Conservation (phyloP, 2,888 invertebrate genomes). For the Bellardia pandia region DNA sequence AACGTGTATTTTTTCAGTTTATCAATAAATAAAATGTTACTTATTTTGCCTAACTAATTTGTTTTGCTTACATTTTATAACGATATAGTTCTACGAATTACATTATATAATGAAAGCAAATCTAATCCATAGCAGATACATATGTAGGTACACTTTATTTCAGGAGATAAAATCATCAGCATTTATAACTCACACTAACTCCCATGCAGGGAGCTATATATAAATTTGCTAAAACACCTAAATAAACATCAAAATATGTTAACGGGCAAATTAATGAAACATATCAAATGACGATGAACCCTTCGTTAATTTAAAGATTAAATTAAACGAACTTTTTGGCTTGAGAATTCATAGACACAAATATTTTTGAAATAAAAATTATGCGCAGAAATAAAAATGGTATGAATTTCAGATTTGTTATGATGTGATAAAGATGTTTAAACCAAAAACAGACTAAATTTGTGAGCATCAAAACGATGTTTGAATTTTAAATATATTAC, state of each 20-base stretch:
- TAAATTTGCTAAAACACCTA: neutral
- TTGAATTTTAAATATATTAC: neutral
- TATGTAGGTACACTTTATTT: too few relatives aligned
- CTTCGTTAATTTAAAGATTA: constrained; percentile 44
- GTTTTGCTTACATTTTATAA: too few relatives aligned
- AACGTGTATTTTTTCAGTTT: too few relatives aligned
- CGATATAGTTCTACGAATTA: too few relatives aligned
- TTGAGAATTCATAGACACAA: neutral
- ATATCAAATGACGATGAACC: constrained; percentile 45
- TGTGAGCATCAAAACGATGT: neutral
- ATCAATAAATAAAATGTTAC: too few relatives aligned
- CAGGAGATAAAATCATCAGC: neutral
- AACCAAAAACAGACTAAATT: neutral
- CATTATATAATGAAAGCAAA: neutral
- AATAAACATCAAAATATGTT: constrained; percentile 49
- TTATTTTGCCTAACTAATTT: too few relatives aligned
- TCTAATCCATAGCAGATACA: neutral
- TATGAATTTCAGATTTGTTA: constrained; percentile 18
- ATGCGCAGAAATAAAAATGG: neutral
- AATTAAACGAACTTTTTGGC: constrained; percentile 8
- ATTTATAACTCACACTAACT: neutral
- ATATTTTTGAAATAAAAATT: neutral
- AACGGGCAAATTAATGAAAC: constrained; percentile 54
- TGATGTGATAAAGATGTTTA: neutral
- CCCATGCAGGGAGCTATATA: neutral